Conservation (phyloP, 2,797 vertebrate genomes). For the Pteropus rufus region DNA sequence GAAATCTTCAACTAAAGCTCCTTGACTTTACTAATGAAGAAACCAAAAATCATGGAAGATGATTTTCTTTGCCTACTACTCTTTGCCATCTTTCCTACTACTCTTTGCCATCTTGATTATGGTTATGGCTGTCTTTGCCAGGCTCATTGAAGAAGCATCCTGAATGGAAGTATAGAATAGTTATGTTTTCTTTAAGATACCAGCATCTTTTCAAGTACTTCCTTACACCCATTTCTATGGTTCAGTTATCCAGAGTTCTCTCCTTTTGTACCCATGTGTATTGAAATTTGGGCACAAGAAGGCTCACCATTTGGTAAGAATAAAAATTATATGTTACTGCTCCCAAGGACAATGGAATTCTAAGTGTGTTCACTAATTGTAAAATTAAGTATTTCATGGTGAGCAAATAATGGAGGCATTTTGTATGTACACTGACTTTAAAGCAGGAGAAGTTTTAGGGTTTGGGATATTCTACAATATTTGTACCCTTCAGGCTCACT, state of each 20-base stretch:
- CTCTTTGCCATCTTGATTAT: background rate
- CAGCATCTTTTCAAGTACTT: background rate
- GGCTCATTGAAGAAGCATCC: background rate
- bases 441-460: background rate
- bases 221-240: background rate
- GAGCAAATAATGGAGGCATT: background rate
- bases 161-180: background rate
- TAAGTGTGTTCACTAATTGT: background rate
- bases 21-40: background rate
- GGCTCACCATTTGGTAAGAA: background rate
- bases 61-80: background rate
- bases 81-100: background rate
- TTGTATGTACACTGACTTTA: background rate
- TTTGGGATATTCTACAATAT: background rate
- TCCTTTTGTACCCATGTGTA: background rate
- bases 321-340: background rate
- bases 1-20: background rate
- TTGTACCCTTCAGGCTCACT: background rate
- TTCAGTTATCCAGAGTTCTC: background rate
- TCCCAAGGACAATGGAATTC: background rate
- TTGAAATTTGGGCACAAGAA: background rate
- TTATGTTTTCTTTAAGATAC: background rate
- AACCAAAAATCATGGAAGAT: background rate
- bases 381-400: background rate
- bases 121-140: background rate